A percentile compares a stretch with the other conserved stretches of the same genome.
These are phyloP conservation scores for Microtus agrestis DNA, from an alignment of 2,797 vertebrate species.

Conservation along the genomic window DNA sequence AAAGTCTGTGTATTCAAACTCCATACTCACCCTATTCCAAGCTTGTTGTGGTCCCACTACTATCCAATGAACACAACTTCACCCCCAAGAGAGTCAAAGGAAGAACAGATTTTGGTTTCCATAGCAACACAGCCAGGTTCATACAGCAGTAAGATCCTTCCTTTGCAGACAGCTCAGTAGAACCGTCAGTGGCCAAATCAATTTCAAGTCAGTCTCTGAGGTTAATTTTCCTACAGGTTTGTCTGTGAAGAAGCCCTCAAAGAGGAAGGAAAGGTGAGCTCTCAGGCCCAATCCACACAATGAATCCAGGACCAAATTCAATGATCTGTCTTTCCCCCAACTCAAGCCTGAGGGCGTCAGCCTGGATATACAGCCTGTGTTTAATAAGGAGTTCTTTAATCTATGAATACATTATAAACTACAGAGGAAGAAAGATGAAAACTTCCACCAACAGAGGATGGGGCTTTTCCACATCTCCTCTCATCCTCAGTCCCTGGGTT, in stretches of 20 bases:
- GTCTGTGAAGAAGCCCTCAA: conserved; percentile 18
- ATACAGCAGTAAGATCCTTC: conserved; percentile 35
- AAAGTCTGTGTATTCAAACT: not conserved
- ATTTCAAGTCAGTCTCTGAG: conserved; percentile 51
- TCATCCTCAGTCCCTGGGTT: not conserved
- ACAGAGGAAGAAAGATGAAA: not conserved
- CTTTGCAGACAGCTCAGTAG: conserved; percentile 12
- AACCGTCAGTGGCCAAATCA: conserved; percentile 45
- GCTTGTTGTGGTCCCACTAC: not conserved
- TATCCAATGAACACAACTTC: not conserved
- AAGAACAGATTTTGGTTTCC: conserved; percentile 62
- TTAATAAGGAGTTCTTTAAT: not conserved
- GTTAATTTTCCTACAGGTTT: conserved; percentile 52
- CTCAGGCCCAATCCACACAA: not conserved
- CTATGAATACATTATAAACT: not conserved
- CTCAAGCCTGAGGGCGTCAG: not conserved
- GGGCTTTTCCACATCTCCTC: not conserved
- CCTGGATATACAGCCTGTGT: not conserved
- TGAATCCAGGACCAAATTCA: conserved; percentile 33
- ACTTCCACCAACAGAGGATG: not conserved
- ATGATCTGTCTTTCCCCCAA: not conserved
- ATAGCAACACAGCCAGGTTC: conserved; percentile 69
- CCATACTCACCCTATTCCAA: not conserved
- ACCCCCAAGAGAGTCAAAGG: conserved; percentile 32
- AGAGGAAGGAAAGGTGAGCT: not conserved